Evolutionary conservation across 2,797 vertebrate genomes (phyloP), one percentile per base, ranked within the genome.

Genomic region (Enteromius paludinosus): DNA sequence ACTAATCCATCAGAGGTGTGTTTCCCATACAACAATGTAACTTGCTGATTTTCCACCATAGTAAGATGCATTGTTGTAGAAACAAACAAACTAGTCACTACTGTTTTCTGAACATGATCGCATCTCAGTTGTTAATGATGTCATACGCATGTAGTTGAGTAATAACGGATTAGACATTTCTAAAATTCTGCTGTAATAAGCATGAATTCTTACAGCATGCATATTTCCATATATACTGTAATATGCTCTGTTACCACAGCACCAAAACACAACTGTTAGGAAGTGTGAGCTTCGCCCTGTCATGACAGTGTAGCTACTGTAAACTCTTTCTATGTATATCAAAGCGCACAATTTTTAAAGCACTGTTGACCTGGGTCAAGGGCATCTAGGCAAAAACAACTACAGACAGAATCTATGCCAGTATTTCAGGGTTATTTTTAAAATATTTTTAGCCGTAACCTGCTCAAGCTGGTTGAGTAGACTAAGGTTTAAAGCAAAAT

Each of bases 271-370:
- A 49, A 41, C 71, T 64, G 64, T 68, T 75, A 73, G 49, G 59
- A 62, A 73, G 30, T 25, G 14, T 61, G 38, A 81, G 15, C 30
- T 73, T 49, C 9, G 41, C 56, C 54, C 52, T 74, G 70, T 70
- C 68, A 74, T 68, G 73, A 78, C 12, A 61, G 11, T 74, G 54
- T 86, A 49, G 83, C 52, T 62, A 69, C 69, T 69, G 69, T 75
- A 82, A 79, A 82, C 75, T 66, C 56, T 35, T 79, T 14, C 8
- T 49, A 70, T 52, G 81, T 33, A 78, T 69, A 84, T 71, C 74
- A 83, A 75, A 76, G 74, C n/a, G 23, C 52, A 66, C 12, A 56
- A 52, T 61, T 66, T 74, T 7, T 9, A 74, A 74, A 74, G 52
- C 20, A 17, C n/a, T 59, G 41, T 69, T 52, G 28, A 45, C 18